These are phyloP conservation scores for Leptopilina clavipes DNA, from an alignment of 1,140 invertebrate species.

Conservation along the genomic window DNA sequence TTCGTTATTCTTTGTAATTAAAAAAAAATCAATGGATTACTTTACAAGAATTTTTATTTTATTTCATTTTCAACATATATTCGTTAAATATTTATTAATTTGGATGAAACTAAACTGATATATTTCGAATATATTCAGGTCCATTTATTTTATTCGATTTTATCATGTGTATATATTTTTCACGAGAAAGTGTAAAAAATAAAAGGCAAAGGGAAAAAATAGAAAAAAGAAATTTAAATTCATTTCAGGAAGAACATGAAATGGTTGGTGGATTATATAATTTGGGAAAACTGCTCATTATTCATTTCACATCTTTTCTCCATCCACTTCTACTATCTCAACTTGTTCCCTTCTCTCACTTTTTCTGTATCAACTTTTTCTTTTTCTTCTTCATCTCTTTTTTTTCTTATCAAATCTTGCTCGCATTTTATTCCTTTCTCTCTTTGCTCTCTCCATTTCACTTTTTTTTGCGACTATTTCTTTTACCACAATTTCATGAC, in stretches of 20 bases:
- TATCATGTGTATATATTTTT: background rate
- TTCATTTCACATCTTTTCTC: constrained; percentile 25
- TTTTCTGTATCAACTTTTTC: constrained; percentile 16
- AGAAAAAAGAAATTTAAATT: background rate
- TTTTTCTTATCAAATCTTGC: constrained; percentile 6
- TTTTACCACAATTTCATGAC: background rate
- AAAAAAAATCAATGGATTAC: too few species aligned
- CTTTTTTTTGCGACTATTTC: background rate
- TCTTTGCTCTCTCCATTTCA: too few species aligned
- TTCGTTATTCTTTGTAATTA: too few species aligned
- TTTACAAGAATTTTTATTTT: too few species aligned
- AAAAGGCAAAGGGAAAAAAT: too few species aligned
- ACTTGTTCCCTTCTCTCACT: constrained; percentile 20
- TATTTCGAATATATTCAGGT: background rate
- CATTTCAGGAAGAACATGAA: background rate
- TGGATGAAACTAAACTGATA: too few species aligned
- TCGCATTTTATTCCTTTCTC: background rate
- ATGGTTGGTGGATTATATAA: constrained; percentile 7
- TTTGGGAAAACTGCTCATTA: constrained; percentile 28
- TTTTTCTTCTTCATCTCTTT: too few species aligned
- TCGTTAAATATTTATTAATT: too few species aligned
- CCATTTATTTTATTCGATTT: background rate
- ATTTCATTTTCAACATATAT: too few species aligned
- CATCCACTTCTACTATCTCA: constrained; percentile 12
- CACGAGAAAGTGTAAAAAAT: too few species aligned